A percentile compares a stretch with the other conserved stretches of the same genome.
Evolutionary conservation across 2,797 vertebrate genomes (phyloP).

Genomic region (Microctenopoma stevenorrisi): DNA sequence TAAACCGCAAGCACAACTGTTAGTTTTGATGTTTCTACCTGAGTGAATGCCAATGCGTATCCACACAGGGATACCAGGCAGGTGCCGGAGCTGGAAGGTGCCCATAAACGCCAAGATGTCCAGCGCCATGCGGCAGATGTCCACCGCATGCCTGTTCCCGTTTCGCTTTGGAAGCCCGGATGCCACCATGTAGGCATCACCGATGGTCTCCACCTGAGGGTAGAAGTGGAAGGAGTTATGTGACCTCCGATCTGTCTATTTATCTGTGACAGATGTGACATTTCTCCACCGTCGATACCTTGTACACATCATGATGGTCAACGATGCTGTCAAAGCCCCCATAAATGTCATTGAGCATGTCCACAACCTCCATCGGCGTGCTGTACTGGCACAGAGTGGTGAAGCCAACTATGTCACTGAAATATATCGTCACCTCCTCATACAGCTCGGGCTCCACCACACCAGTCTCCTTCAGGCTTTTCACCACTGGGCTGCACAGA

Average conservation of each 20-base stretch:
- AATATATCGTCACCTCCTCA: conserved; percentile 96
- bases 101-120: conserved; percentile 95
- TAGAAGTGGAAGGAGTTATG: background rate
- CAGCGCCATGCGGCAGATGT: conserved; percentile 95
- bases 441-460: conserved; percentile 93
- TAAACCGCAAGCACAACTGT: background rate
- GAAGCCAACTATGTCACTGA: conserved; percentile 98
- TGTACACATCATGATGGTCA: conserved; percentile 96
- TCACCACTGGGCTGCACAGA: conserved; percentile 89
- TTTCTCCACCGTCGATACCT: conserved; percentile 78
- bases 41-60: conserved; percentile 97
- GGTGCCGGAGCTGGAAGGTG: conserved; percentile 91
- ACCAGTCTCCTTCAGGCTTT: conserved; percentile 93
- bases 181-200: conserved; percentile 97
- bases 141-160: conserved; percentile 92
- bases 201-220: conserved; percentile 95
- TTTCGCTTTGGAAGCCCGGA: conserved; percentile 93
- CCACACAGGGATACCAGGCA: conserved; percentile 94
- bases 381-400: conserved; percentile 97
- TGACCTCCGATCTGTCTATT: background rate
- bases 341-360: conserved; percentile 98
- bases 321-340: conserved; percentile 95
- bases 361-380: conserved; percentile 98
- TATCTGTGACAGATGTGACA: background rate
- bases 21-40: conserved; percentile 75